These are phyloP conservation scores for Tachina lurida DNA, from an alignment of 2,888 invertebrate genomes.

Conservation along the genomic window DNA sequence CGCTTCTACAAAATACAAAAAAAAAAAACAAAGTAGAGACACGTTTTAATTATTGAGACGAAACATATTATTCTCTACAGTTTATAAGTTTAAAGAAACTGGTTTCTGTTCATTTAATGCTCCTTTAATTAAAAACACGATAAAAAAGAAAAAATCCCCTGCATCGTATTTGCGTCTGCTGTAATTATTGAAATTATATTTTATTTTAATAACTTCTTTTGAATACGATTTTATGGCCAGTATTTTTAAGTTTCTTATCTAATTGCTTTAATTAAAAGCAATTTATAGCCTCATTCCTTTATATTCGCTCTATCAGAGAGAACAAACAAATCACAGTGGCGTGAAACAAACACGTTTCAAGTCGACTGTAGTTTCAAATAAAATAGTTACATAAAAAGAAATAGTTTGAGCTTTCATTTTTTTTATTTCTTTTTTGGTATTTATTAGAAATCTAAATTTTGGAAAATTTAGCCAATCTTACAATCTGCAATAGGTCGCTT, in stretches of 20 bases:
- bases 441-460: too few species aligned
- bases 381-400: background rate
- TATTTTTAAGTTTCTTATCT: slow-evolving; percentile 21
- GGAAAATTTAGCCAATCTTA: too few species aligned
- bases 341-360: background rate
- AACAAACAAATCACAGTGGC: background rate
- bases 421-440: too few species aligned
- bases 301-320: background rate
- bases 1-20: slow-evolving; percentile 73
- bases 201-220: slow-evolving; percentile 12
- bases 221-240: background rate
- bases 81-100: background rate
- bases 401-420: background rate
- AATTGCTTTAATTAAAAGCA: slow-evolving; percentile 67
- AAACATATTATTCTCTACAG: background rate
- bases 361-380: background rate
- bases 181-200: slow-evolving; percentile 23
- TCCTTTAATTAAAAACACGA: background rate
- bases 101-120: slow-evolving; percentile 13
- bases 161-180: background rate
- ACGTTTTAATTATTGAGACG: background rate
- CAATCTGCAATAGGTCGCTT: too few species aligned
- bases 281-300: slow-evolving; percentile 38
- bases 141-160: background rate
- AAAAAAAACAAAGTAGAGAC: background rate